Evolutionary conservation across 2,888 invertebrate genomes (phyloP), one percentile per base, ranked within the genome.

Genomic region (Diachrysia chrysitis): DNA sequence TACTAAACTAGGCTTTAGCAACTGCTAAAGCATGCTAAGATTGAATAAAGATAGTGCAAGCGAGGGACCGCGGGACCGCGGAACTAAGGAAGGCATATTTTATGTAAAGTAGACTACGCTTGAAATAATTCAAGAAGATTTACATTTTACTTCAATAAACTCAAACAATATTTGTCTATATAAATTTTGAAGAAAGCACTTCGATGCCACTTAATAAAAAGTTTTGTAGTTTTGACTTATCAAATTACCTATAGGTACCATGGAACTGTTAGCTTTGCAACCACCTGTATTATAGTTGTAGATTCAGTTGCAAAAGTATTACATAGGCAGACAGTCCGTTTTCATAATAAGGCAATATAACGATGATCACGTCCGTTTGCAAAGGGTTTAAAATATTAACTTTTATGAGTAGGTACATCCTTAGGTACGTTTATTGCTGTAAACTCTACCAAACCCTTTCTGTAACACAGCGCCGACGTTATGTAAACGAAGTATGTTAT

Each of bases 31-130:
- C 73, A 77, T 68, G 80, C 73, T 67, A 66, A 78, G 78, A 81
- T 80, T 68, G 73, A 77, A 73, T 73, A 70, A 75, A 73, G 80
- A 79, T 75, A 73, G 61, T 66, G 73, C 66, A 72, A 73, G 65
- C 70, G 69, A 37, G 67, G 58, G 60, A 71, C 69, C 71, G 59
- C 69, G 67, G 58, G 60, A 71, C 69, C 71, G 59, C 69, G 71
- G 68, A 75, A 76, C 74, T 67, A 73, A 73, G 83, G 81, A 80
- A 81, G 72, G 73, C 75, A 82, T 84, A 86, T 83, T 81, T 85
- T 84, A 84, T 83, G 81, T 74, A 81, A 84, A 84, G 67, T 69
- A 80, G 69, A 73, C 65, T 64, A 71, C 63, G 71, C 79, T 71
- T 67, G 62, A 78, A 59, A 70, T 72, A 66, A 74, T 32, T 68